Conservation (phyloP, 2,113 vertebrate genomes). For the Sturnira hondurensis region DNA sequence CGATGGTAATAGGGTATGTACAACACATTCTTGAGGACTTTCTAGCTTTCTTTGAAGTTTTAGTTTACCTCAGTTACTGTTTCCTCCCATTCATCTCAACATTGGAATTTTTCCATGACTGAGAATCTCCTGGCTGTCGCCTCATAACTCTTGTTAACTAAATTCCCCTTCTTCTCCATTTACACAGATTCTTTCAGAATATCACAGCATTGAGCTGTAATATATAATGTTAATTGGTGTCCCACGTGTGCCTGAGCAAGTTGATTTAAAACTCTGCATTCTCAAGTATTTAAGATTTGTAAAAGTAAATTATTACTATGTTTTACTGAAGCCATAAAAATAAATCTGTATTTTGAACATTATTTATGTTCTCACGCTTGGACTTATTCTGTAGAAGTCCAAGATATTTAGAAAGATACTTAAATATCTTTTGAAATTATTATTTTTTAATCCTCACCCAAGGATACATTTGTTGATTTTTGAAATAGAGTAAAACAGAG, state of each 20-base stretch:
- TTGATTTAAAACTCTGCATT: constrained; percentile 38
- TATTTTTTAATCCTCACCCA: too few species aligned
- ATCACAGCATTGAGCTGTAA: background rate
- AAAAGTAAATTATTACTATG: background rate
- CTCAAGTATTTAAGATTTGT: constrained; percentile 15
- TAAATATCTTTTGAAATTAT: constrained; percentile 5
- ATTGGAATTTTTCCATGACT: background rate
- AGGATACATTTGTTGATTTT: too few species aligned
- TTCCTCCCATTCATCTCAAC: background rate
- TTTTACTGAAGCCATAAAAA: background rate
- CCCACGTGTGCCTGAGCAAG: background rate
- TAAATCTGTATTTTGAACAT: background rate
- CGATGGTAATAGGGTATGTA: background rate
- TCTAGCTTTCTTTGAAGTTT: background rate
- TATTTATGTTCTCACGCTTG: background rate
- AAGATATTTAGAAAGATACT: too few species aligned
- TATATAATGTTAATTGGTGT: constrained; percentile 46
- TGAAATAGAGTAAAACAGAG: too few species aligned
- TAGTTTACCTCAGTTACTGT: background rate
- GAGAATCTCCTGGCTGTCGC: background rate
- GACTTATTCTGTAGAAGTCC: background rate
- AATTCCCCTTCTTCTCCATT: background rate
- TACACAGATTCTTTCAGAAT: constrained; percentile 11
- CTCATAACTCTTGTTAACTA: background rate
- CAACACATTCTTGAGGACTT: background rate